phyloP scores from a whole-genome alignment of 2,888 invertebrate species.

The Agrypnus murinus region DNA sequence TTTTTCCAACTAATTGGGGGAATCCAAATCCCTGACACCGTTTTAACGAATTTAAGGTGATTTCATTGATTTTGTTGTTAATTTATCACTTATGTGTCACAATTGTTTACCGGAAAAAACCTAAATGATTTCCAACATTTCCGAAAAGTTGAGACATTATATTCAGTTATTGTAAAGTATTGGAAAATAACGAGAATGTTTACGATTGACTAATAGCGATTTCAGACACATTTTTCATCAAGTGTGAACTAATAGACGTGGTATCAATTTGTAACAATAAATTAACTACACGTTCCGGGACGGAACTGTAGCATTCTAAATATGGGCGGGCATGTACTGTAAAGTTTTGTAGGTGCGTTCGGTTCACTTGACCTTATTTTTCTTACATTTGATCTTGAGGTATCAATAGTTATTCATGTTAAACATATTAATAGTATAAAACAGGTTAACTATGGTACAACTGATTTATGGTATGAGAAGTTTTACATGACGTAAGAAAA shows the following conservation, averaged over 20 bases:
- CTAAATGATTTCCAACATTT: too few species aligned
- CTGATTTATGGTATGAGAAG: constrained; percentile 25
- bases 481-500: constrained; percentile 12
- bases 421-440: constrained; percentile 18
- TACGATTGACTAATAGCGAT: too few species aligned
- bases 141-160: too few species aligned
- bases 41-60: too few species aligned
- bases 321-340: constrained; percentile 29
- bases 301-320: constrained; percentile 38
- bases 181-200: too few species aligned
- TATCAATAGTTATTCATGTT: constrained; percentile 28
- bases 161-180: too few species aligned
- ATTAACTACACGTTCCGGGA: constrained; percentile 30
- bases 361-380: constrained; percentile 41
- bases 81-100: too few species aligned
- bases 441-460: constrained; percentile 7
- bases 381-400: constrained; percentile 35
- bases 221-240: too few species aligned
- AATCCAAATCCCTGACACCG: not conserved
- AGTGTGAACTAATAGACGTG: too few species aligned
- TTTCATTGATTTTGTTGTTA: too few species aligned
- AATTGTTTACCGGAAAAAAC: too few species aligned
- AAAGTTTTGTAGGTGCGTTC: constrained; percentile 40
- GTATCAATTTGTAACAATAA: constrained; percentile 1
- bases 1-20: not conserved